These are phyloP conservation scores for human (Homo sapiens) DNA, from an alignment of 2,113 vertebrate genomes.

Conservation along the genomic window GRCh38 chrX:30495501-30496000, in stretches of 20 bases:
- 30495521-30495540: not conserved
- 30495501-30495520: constrained; percentile 3
- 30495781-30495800: not conserved
- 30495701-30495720: not conserved
- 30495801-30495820: not conserved
- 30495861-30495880: not conserved
- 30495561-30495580: not conserved
- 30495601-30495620: not conserved
- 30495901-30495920: not conserved
- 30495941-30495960: not conserved
- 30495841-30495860: not conserved
- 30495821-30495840: not conserved
- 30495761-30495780: not conserved
- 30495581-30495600: not conserved
- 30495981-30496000: too few species aligned
- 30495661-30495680: not conserved
- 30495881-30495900: not conserved
- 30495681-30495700: not conserved
- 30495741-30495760: not conserved
- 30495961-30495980: not conserved
- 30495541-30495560: not conserved
- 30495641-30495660: not conserved
- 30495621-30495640: constrained; percentile 25
- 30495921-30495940: not conserved
- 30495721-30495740: not conserved